phyloP scores from a whole-genome alignment of 2,797 vertebrate species.

The Acrossocheilus fasciatus region DNA sequence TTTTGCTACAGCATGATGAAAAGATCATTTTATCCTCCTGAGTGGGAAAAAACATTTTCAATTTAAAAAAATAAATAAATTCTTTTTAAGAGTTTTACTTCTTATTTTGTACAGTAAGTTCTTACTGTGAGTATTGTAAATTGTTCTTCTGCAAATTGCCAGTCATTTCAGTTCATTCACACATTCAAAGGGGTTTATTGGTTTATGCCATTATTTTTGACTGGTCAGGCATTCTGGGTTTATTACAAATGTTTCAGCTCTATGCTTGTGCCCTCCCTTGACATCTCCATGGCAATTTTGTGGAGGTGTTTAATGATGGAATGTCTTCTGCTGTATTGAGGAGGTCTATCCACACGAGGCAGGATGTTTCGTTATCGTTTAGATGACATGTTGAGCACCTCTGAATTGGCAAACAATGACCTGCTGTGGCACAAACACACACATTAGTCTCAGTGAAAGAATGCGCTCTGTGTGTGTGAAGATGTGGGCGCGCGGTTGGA shows the following conservation, averaged over 20 bases:
- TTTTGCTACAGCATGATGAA: not conserved
- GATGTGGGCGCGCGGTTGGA: conserved; percentile 20
- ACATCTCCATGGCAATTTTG: conserved; percentile 22
- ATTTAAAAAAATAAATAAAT: no score
- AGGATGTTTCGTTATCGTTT: not conserved
- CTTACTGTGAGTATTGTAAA: not conserved
- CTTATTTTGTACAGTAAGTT: not conserved
- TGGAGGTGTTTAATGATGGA: not conserved
- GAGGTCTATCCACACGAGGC: not conserved
- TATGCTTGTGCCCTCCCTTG: not conserved
- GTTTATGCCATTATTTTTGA: not conserved
- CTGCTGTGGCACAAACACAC: conserved; percentile 21
- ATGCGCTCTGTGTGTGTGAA: conserved; percentile 13
- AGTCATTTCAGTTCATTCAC: not conserved
- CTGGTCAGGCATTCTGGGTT: not conserved
- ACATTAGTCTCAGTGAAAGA: conserved; percentile 10
- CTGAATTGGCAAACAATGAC: conserved; percentile 5
- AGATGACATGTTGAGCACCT: not conserved
- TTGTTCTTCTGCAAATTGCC: not conserved
- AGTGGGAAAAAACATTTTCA: not conserved
- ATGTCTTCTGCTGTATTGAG: not conserved
- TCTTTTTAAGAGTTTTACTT: not conserved
- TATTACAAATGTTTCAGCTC: not conserved
- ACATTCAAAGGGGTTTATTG: not conserved
- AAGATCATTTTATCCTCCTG: not conserved